phyloP scores from a whole-genome alignment of 2,113 vertebrate genomes.

The Spea bombifrons region DNA sequence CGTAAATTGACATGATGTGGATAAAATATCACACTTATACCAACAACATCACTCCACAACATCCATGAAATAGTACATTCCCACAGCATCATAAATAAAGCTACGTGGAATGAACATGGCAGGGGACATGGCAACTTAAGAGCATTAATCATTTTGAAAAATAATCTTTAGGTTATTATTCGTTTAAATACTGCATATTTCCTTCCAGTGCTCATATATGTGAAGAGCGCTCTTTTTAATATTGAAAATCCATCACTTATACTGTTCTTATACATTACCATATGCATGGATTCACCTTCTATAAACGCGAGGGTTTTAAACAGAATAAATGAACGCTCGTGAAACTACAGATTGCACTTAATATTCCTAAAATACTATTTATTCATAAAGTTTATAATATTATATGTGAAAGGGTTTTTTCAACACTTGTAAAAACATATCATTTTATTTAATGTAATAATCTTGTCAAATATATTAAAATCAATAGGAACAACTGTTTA shows the following conservation, averaged over 20 bases:
- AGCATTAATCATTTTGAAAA: slow-evolving; percentile 1
- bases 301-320: no score
- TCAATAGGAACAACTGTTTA: no score
- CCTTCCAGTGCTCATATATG: neutral
- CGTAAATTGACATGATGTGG: neutral
- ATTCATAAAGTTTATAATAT: neutral
- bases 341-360: neutral
- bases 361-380: neutral
- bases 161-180: neutral
- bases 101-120: neutral
- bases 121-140: neutral
- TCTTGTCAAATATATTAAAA: no score
- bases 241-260: neutral
- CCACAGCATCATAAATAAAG: neutral
- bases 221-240: neutral
- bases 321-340: no score
- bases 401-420: no score
- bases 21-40: neutral
- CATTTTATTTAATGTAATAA: no score
- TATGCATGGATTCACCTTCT: no score
- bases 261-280: no score
- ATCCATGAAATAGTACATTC: neutral
- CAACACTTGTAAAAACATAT: no score
- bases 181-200: slow-evolving; percentile 3
- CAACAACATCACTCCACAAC: neutral